Evolutionary conservation across 2,888 invertebrate species (phyloP).

Genomic region (Sussaba pulchella): DNA sequence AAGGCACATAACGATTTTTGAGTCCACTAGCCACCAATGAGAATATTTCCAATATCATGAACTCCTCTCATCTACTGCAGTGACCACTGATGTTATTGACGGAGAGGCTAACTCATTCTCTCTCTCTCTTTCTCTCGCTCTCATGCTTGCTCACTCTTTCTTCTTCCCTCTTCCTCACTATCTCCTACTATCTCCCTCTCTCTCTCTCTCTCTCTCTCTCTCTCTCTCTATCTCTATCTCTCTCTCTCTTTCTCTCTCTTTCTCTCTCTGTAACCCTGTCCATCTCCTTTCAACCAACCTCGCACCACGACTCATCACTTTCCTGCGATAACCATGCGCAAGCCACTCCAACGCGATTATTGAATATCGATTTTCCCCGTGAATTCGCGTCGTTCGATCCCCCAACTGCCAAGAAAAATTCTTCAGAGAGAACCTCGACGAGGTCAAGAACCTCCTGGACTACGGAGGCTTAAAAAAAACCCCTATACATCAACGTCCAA

Average conservation of each 20-base stretch:
- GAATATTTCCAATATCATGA: constrained; percentile 49
- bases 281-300: not conserved
- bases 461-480: constrained; percentile 4
- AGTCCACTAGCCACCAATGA: constrained; percentile 14
- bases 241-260: not conserved
- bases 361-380: constrained; percentile 50
- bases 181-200: too few species aligned
- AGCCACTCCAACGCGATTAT: constrained; percentile 49
- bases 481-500: not conserved
- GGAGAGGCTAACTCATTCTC: not conserved
- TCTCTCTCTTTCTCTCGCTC: too few species aligned
- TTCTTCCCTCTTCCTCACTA: not conserved
- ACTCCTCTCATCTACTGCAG: constrained; percentile 12
- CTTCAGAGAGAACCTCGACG: not conserved
- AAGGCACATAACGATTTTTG: constrained; percentile 12
- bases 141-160: constrained; percentile 8
- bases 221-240: constrained; percentile 7
- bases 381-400: constrained; percentile 4
- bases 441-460: constrained; percentile 16
- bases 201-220: not conserved
- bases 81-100: constrained; percentile 22
- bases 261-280: not conserved
- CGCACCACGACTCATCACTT: constrained; percentile 43
- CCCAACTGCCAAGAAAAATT: constrained; percentile 21
- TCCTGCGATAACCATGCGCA: constrained; percentile 22